phyloP scores from a whole-genome alignment of 1,140 invertebrate genomes.

The Spodoptera frugiperda region DNA sequence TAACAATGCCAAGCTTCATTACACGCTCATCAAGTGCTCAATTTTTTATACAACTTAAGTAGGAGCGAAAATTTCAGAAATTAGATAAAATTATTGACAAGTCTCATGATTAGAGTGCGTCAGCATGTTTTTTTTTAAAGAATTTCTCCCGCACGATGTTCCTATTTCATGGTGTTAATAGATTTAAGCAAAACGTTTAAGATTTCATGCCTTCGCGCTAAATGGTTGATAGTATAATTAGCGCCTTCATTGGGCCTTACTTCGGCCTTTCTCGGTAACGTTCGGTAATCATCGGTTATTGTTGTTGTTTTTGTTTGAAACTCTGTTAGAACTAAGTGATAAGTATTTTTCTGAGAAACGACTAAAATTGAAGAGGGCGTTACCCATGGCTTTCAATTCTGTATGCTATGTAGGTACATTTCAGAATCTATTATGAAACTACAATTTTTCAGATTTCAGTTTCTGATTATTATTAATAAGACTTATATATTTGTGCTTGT shows the following conservation, averaged over 20 bases:
- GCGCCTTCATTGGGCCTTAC: neutral
- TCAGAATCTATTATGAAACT: no score
- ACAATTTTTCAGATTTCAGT: no score
- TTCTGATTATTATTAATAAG: no score
- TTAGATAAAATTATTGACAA: conserved; percentile 26
- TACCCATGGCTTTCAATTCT: no score
- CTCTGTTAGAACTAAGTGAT: no score
- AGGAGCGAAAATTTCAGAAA: conserved; percentile 19
- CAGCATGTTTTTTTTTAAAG: conserved; percentile 11
- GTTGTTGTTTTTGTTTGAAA: neutral
- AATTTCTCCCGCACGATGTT: conserved; percentile 43
- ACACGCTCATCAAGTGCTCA: conserved; percentile 13
- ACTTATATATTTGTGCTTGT: no score
- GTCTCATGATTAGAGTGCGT: conserved; percentile 14
- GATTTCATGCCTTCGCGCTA: conserved; percentile 40
- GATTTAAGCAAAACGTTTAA: conserved; percentile 36
- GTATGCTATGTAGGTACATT: no score
- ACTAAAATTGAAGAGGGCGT: no score
- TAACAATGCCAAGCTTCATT: conserved; percentile 30
- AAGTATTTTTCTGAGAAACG: no score
- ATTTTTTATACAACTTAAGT: neutral
- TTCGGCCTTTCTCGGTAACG: conserved; percentile 10
- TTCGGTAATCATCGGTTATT: neutral
- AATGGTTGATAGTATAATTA: conserved; percentile 43
- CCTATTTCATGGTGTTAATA: conserved; percentile 43